Base-by-base conservation (phyloP, 2,888 invertebrate species). In the Drosophila subsilvestris region DNA sequence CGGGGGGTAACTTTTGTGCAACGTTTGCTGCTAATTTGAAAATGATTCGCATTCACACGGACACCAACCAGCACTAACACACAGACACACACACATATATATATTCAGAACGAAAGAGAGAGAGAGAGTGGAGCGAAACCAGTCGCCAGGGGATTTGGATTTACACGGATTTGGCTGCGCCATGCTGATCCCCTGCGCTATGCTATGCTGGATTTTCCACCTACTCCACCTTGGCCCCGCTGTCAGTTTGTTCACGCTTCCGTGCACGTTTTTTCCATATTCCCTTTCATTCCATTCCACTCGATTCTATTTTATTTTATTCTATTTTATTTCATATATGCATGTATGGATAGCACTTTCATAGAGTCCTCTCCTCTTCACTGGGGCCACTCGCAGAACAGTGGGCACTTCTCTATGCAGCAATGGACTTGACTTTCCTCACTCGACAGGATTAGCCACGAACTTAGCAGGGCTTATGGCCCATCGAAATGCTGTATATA, bases 11-110 rank as follows among this genome's bases (percentile, higher is more conserved):
- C 48, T 72, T 63, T 70, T 65, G 63, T 79, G 59, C 79, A 67
- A 61, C 63, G 63, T 71, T 73, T 65, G 67, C 61, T 61, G 81
- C 76, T 83, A 88, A 84, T 79, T 86, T 82, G 73, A 77, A 87
- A 86, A 82, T 76, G 74, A 77, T 87, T 78, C 72, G 65, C 60
- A 63, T 42, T 50, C 27, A 50, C 50, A 50, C 17, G n/a, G n/a
- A 42, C 53, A 14, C 51, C 12, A 29, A 32, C 18, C 12, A 18
- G 12, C 29, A 53, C 22, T 3, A 12, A 43, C 55, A 44, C 43
- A 43, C 44, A 22, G 48, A 56, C 47, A 45, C 60, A 69, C 42
- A 61, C 45, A 47, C 45, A 59, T 42, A 50, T 49, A 51, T 48
- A 27, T 57, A 51, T 20, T n/a, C 18, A 27, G 29, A 29, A 9